Evolutionary conservation across 2,888 invertebrate species (phyloP).

Genomic region (Noctua janthe): DNA sequence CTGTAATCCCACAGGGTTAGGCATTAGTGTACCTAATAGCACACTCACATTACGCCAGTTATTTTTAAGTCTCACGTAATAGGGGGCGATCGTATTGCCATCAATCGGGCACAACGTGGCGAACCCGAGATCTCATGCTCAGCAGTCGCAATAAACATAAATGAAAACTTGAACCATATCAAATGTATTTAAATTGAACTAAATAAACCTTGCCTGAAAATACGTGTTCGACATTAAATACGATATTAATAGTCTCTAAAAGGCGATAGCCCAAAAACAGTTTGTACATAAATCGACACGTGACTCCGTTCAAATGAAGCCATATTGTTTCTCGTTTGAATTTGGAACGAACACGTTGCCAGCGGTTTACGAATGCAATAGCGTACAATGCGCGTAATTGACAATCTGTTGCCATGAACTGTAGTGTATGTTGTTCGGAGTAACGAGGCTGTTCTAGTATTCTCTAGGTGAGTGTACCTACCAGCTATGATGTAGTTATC

Average conservation of each 20-base stretch:
- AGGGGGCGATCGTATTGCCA: too few species aligned
- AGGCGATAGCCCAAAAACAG: background rate
- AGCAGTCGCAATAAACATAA: background rate
- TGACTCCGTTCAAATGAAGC: constrained; percentile 41
- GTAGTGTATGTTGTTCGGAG: background rate
- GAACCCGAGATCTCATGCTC: too few species aligned
- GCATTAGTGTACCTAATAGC: too few species aligned
- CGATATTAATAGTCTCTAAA: background rate
- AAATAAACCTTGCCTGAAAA: background rate
- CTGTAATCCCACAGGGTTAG: too few species aligned
- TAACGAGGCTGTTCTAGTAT: background rate
- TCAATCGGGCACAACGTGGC: too few species aligned
- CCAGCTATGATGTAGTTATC: background rate
- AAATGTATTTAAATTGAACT: background rate
- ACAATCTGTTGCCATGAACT: constrained; percentile 20
- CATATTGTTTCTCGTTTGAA: constrained; percentile 38
- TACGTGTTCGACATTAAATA: background rate
- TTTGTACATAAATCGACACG: background rate
- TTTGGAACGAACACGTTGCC: constrained; percentile 18
- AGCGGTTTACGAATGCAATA: constrained; percentile 21
- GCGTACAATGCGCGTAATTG: constrained; percentile 23
- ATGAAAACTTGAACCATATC: background rate
- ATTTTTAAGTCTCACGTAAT: too few species aligned
- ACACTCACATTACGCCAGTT: too few species aligned
- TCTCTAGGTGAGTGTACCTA: too few species aligned